Conservation (phyloP, 2,113 vertebrate species). For the Centropus bengalensis region DNA sequence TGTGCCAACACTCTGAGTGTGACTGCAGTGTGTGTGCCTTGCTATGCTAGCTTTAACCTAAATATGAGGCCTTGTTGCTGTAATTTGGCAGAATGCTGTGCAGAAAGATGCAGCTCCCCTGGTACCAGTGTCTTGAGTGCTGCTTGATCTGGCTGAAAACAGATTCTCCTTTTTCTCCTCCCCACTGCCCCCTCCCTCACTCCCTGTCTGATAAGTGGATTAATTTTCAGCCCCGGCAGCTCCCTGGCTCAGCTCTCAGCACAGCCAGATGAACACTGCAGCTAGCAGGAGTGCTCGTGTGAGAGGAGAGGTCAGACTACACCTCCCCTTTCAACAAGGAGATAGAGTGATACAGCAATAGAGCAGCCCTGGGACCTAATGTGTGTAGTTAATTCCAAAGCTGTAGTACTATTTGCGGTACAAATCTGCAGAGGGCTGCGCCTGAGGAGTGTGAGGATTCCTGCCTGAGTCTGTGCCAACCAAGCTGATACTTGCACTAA, state of each 20-base stretch:
- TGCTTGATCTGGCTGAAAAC: not conserved
- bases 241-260: not conserved
- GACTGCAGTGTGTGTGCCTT: not conserved
- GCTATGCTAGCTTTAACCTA: not conserved
- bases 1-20: not conserved
- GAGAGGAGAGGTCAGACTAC: not conserved
- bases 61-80: not conserved
- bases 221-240: slow-evolving; percentile 2
- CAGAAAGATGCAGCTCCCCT: not conserved
- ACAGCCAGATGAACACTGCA: not conserved
- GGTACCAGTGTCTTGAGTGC: not conserved
- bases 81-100: not conserved
- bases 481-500: not conserved
- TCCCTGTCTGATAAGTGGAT: not conserved
- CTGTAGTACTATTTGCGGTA: not conserved
- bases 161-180: not conserved
- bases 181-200: not conserved
- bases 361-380: not conserved
- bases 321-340: not conserved
- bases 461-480: not conserved
- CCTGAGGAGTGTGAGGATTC: not conserved
- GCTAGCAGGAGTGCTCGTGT: not conserved
- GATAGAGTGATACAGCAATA: not conserved
- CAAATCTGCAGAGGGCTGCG: not conserved
- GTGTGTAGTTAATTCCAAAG: not conserved